Conservation (phyloP, 2,113 vertebrate genomes). For the Heterotis niloticus region DNA sequence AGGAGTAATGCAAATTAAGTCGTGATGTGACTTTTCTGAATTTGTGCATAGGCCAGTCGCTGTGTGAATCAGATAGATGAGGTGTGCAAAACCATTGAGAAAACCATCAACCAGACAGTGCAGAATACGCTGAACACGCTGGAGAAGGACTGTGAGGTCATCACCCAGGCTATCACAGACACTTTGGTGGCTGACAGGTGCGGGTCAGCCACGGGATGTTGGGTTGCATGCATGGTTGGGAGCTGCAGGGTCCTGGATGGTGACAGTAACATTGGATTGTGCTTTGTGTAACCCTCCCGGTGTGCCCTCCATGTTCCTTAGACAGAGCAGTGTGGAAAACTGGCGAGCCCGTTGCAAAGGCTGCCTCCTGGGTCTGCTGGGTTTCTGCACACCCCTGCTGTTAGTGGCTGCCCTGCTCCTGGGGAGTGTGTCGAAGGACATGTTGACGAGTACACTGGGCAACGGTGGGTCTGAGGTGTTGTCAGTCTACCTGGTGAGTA, state of each 20-base stretch:
- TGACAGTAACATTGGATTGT: neutral
- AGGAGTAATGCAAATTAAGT: too few species aligned
- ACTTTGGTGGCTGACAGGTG: constrained; percentile 61
- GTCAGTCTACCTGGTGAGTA: constrained; percentile 62
- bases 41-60: constrained; percentile 51
- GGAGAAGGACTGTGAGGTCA: constrained; percentile 72
- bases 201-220: neutral
- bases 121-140: constrained; percentile 75
- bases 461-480: constrained; percentile 50
- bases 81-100: constrained; percentile 69
- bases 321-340: constrained; percentile 56
- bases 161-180: constrained; percentile 58
- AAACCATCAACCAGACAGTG: constrained; percentile 75
- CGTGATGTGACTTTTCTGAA: too few species aligned
- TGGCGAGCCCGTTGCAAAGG: constrained; percentile 62
- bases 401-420: constrained; percentile 60
- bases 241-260: neutral
- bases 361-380: constrained; percentile 63
- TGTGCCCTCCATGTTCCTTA: constrained; percentile 34
- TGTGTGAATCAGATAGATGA: constrained; percentile 78
- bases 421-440: constrained; percentile 53
- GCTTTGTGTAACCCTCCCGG: too few species aligned
- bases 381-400: constrained; percentile 63
- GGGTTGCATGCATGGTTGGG: neutral
- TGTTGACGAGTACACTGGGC: constrained; percentile 60